Percentiles rank a stretch among this genome's conserved stretches.
These are phyloP conservation scores for Nerophis lumbriciformis DNA, from an alignment of 2,113 vertebrate genomes.

Conservation along the genomic window DNA sequence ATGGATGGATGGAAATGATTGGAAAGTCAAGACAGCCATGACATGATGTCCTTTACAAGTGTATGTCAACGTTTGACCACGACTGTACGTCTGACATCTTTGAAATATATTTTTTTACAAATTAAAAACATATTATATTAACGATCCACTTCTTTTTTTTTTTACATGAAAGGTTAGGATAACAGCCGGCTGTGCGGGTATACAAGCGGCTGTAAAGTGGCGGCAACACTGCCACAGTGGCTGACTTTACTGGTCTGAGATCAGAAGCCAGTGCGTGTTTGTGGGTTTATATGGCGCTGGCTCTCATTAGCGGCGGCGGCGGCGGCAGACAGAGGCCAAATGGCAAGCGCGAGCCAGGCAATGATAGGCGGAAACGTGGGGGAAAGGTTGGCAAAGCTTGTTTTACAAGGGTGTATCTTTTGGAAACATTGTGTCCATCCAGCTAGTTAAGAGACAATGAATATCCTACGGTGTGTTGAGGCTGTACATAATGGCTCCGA, in stretches of 20 bases:
- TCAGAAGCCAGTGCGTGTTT: constrained; percentile 59
- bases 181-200: constrained; percentile 43
- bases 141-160: constrained; percentile 5
- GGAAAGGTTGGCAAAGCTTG: constrained; percentile 3
- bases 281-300: constrained; percentile 63
- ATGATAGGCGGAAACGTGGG: constrained; percentile 9
- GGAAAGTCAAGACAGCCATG: no score
- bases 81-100: constrained; percentile 38
- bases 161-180: constrained; percentile 58
- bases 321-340: constrained; percentile 25
- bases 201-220: constrained; percentile 51
- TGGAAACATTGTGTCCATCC: not conserved
- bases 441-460: not conserved
- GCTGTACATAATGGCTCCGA: not conserved
- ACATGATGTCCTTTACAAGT: no score
- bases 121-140: constrained; percentile 44
- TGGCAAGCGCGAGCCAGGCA: constrained; percentile 17
- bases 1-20: no score
- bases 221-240: constrained; percentile 44
- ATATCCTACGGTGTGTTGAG: not conserved
- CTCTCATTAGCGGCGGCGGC: constrained; percentile 58
- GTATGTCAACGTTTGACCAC: no score
- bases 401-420: constrained; percentile 9
- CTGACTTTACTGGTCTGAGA: constrained; percentile 65
- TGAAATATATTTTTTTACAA: constrained; percentile 24